Evolutionary conservation across 2,888 invertebrate genomes (phyloP).

Genomic region (Morpho helenor): DNA sequence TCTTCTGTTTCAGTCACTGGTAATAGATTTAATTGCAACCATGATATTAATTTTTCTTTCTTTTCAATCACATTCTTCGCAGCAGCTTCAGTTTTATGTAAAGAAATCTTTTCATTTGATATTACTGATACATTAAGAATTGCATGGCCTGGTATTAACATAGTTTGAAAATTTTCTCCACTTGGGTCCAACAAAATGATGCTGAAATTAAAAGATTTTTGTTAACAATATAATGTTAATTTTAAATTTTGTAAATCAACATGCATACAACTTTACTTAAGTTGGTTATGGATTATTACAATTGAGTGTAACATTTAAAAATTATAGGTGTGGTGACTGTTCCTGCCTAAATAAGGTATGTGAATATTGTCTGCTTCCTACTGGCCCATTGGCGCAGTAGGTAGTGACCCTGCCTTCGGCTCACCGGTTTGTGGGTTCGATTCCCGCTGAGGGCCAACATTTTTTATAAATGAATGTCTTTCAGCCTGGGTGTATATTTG

Average conservation of each 20-base stretch:
- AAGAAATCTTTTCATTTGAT: conserved; percentile 32
- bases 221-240: neutral
- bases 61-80: conserved; percentile 35
- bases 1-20: conserved; percentile 49
- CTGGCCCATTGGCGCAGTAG: too few relatives aligned
- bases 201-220: conserved; percentile 40
- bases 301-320: too few relatives aligned
- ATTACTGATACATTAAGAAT: conserved; percentile 41
- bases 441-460: too few relatives aligned
- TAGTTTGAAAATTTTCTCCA: conserved; percentile 41
- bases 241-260: too few relatives aligned
- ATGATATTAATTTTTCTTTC: conserved; percentile 48
- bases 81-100: conserved; percentile 25
- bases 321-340: too few relatives aligned
- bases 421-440: too few relatives aligned
- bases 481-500: too few relatives aligned
- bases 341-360: too few relatives aligned
- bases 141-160: conserved; percentile 58
- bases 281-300: neutral
- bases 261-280: too few relatives aligned
- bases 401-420: too few relatives aligned
- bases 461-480: too few relatives aligned
- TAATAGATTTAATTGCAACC: conserved; percentile 57
- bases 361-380: too few relatives aligned
- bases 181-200: conserved; percentile 48